phyloP scores from a whole-genome alignment of 2,797 vertebrate genomes.

The Phyllotis vaccarum region DNA sequence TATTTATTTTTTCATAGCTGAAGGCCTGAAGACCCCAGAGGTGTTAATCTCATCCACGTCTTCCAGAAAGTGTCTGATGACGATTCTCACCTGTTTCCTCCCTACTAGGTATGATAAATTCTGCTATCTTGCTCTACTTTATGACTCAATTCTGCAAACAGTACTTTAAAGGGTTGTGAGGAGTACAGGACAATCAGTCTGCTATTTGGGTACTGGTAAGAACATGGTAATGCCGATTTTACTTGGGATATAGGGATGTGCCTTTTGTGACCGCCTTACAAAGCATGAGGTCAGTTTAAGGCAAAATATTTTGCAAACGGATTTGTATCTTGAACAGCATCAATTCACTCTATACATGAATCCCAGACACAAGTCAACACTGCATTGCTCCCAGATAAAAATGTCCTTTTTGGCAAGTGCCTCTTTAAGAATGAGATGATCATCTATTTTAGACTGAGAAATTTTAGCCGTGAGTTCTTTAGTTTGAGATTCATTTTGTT shows the following conservation, averaged over 20 bases:
- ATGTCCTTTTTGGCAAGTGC: neutral
- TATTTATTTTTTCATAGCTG: neutral
- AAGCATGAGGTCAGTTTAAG: neutral
- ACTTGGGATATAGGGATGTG: neutral
- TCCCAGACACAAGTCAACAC: neutral
- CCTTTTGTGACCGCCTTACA: neutral
- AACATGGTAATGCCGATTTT: neutral
- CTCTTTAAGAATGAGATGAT: neutral
- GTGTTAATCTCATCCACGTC: neutral
- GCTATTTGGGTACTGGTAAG: neutral
- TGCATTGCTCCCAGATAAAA: neutral
- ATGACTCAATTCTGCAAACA: conserved; percentile 22
- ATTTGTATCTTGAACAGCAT: neutral
- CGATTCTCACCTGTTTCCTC: neutral
- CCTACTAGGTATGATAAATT: neutral
- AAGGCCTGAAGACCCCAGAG: neutral
- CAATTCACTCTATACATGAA: neutral
- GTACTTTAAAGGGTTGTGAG: neutral
- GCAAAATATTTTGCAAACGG: conserved; percentile 28
- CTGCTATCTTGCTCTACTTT: neutral
- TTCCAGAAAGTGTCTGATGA: neutral
- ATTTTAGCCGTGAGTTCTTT: neutral
- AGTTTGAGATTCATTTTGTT: neutral
- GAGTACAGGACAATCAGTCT: neutral
- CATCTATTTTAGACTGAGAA: neutral